Percentiles rank a stretch among this genome's conserved stretches.
phyloP scores from a whole-genome alignment of 2,797 vertebrate species.

The Coilia nasus region DNA sequence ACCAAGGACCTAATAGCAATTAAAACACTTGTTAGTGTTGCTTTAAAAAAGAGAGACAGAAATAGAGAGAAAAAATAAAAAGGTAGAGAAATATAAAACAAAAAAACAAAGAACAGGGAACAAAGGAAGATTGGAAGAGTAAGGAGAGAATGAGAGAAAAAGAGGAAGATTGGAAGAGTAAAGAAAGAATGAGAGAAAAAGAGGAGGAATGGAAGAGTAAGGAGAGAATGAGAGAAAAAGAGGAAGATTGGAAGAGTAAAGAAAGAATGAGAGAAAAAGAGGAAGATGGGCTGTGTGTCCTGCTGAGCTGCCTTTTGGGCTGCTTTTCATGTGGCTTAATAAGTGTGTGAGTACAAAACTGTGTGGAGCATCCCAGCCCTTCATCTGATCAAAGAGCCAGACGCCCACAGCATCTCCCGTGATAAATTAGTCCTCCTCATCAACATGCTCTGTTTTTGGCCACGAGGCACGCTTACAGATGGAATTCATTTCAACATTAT shows the following conservation, averaged over 20 bases:
- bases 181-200: background rate
- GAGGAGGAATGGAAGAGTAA: background rate
- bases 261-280: background rate
- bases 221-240: background rate
- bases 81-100: background rate
- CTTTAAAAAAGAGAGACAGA: background rate
- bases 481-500: constrained; percentile 29
- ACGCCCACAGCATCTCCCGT: background rate
- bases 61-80: background rate
- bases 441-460: background rate
- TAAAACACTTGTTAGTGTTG: too few relatives aligned
- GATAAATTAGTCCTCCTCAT: background rate
- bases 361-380: background rate
- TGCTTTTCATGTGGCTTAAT: background rate
- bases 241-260: background rate
- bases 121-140: background rate
- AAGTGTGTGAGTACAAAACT: background rate
- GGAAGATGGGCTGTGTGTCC: background rate
- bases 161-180: too few relatives aligned
- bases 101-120: background rate
- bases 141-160: background rate
- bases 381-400: background rate
- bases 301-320: background rate
- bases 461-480: background rate
- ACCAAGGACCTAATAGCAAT: too few relatives aligned